phyloP scores from a whole-genome alignment of 2,888 invertebrate species.

The Neoscelio sp. region DNA sequence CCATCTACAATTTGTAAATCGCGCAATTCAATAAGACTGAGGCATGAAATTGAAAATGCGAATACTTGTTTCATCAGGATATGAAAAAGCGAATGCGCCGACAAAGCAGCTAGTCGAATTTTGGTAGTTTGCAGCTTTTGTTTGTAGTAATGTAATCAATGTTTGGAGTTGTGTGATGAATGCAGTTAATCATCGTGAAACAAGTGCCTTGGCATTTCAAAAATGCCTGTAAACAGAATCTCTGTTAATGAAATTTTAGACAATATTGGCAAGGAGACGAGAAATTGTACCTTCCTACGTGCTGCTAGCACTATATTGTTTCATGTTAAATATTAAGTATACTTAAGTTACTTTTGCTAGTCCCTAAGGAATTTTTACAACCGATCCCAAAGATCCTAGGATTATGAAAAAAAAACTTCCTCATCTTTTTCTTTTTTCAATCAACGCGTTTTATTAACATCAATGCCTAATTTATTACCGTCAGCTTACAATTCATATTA shows the following conservation, averaged over 20 bases:
- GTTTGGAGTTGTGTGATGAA: slow-evolving; percentile 18
- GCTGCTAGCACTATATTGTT: no score
- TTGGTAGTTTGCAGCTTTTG: slow-evolving; percentile 13
- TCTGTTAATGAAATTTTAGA: no score
- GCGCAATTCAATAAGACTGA: no score
- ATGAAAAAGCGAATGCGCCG: no score
- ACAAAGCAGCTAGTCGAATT: slow-evolving; percentile 21
- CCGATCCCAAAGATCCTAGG: slow-evolving; percentile 76
- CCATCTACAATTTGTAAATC: no score
- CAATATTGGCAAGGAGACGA: neutral
- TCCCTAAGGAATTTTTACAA: slow-evolving; percentile 73
- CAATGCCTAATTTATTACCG: slow-evolving; percentile 51
- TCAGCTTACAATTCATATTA: slow-evolving; percentile 31
- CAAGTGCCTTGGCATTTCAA: neutral
- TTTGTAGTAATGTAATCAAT: slow-evolving; percentile 16
- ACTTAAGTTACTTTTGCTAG: slow-evolving; percentile 59
- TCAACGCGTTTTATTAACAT: slow-evolving; percentile 74
- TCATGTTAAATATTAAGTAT: no score
- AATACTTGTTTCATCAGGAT: no score
- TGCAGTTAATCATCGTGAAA: slow-evolving; percentile 2
- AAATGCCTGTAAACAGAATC: neutral
- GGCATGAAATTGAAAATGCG: no score
- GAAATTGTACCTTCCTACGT: neutral
- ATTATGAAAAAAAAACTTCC: slow-evolving; percentile 61
- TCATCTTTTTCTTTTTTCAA: slow-evolving; percentile 72